Base-by-base conservation (phyloP, 2,888 invertebrate genomes). In the Drosophila fulvimacula region DNA sequence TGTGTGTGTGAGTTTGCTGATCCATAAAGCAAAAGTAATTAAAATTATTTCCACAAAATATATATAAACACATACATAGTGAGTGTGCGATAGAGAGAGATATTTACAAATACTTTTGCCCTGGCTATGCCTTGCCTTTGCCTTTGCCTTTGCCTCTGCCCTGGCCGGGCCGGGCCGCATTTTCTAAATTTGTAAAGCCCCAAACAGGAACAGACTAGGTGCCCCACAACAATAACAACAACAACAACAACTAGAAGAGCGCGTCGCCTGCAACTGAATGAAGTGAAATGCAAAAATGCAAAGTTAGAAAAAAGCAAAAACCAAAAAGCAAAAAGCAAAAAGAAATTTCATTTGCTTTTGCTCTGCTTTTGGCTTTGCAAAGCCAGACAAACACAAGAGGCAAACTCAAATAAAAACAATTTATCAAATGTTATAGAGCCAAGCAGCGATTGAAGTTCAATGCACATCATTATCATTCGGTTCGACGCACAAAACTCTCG, bases 401-500 rank as follows among this genome's bases (percentile, higher is more conserved):
- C 34, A 52, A 17, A 6, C n/a, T 9, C 19, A 34, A 81, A 41
- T 41, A 41, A 77, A 87, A 84, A 75, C 73, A 80, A 78, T 85
- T 88, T 85, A 85, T 85, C 88, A 88, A 75, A 70, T 58, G 69
- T 60, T 74, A 62, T 69, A 46, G 58, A 63, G 63, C 49, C 55
- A 61, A 63, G 69, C 51, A 70, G 69, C 83, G 60, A 87, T 84
- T 92, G 92, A 92, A 92, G 92, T 92, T 92, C 92, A 92, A 92
- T 92, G 92, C 91, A 92, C 92, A 92, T 88, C 91, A 90, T 88
- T 89, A 90, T 87, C 87, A 84, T 80, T 76, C 65, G 42, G 72
- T 63, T 63, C 72, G 58, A 56, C 63, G 58, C 68, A 67, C 39
- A 32, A 48, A 73, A 65, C 63, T 67, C 77, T 65, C 76, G 74